Evolutionary conservation across 1,140 invertebrate species (phyloP).

Genomic region (Drosophila mojavensis): DNA sequence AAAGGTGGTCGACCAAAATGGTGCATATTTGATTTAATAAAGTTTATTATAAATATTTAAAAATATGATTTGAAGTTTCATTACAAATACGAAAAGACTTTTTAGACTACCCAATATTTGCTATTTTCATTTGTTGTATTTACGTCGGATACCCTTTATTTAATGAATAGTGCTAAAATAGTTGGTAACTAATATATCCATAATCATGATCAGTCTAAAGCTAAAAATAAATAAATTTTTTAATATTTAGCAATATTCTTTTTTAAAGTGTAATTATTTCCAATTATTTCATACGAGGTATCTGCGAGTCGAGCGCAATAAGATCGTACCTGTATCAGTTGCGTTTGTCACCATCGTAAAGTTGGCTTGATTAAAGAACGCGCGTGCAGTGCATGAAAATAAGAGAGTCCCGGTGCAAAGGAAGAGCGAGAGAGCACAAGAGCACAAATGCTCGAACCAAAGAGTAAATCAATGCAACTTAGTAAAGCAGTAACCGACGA

Average conservation of each 20-base stretch:
- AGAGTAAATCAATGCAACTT: conserved; percentile 25
- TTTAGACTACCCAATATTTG: too few species aligned
- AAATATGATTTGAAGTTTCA: too few species aligned
- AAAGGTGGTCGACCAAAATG: too few species aligned
- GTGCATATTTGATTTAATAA: too few species aligned
- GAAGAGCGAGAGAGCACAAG: conserved; percentile 7
- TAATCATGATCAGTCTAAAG: too few species aligned
- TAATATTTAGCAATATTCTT: too few species aligned
- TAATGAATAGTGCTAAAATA: neutral
- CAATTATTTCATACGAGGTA: too few species aligned
- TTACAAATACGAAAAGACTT: too few species aligned
- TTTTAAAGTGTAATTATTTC: too few species aligned
- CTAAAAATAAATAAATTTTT: too few species aligned
- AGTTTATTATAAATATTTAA: too few species aligned
- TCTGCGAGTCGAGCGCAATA: neutral
- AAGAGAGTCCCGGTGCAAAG: neutral
- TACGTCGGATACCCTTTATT: neutral
- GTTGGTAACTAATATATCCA: too few species aligned
- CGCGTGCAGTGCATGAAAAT: conserved; percentile 11
- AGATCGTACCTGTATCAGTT: conserved; percentile 9
- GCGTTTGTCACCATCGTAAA: conserved; percentile 34
- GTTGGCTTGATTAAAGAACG: conserved; percentile 46
- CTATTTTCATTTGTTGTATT: conserved; percentile 1
- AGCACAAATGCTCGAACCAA: neutral
- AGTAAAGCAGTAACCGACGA: neutral